These are phyloP conservation scores for Myrmophylax atrothorax DNA, from an alignment of 2,113 vertebrate species.

Conservation along the genomic window DNA sequence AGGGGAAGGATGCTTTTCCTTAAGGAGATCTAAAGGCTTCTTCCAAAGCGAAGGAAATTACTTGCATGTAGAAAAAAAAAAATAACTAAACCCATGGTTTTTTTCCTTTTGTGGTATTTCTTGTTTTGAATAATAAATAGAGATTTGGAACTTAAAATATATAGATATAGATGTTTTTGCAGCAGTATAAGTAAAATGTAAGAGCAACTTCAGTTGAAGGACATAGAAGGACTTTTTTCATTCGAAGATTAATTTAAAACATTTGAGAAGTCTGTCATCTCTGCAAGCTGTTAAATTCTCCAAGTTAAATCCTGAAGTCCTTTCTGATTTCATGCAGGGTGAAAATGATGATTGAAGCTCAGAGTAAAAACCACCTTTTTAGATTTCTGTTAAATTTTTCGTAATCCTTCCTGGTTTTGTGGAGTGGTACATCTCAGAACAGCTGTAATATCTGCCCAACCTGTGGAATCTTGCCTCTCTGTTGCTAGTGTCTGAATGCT, in stretches of 20 bases:
- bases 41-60: not conserved
- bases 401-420: not conserved
- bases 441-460: not conserved
- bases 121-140: conserved; percentile 7
- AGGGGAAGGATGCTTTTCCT: not conserved
- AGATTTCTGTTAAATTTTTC: not conserved
- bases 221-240: conserved; percentile 29
- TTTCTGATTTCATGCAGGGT: conserved; percentile 16
- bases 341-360: conserved; percentile 12
- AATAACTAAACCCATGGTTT: not conserved
- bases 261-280: conserved; percentile 32
- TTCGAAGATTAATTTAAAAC: conserved; percentile 5
- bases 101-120: not conserved
- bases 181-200: not conserved
- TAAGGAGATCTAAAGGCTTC: not conserved
- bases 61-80: not conserved
- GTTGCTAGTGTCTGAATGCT: not conserved
- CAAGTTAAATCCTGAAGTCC: not conserved
- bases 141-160: not conserved
- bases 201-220: conserved; percentile 32
- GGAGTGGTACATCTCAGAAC: not conserved
- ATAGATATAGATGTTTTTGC: not conserved
- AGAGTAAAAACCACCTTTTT: not conserved
- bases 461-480: not conserved
- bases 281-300: conserved; percentile 44